Evolutionary conservation across 1,140 invertebrate genomes (phyloP).

Genomic region (Anoplolepis gracilipes): DNA sequence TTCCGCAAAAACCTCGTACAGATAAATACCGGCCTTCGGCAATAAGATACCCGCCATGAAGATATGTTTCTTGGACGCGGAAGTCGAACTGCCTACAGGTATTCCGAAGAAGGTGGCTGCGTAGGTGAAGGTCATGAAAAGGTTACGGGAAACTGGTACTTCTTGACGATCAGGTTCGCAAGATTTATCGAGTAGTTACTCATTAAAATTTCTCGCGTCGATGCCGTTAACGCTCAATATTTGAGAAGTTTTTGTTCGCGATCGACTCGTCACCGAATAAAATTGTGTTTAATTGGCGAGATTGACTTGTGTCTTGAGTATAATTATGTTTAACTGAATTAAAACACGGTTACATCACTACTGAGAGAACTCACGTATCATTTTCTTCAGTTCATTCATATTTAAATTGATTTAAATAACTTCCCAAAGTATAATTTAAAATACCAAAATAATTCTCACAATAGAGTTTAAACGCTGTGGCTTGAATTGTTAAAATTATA

Average conservation of each 20-base stretch:
- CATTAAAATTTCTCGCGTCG: slow-evolving; percentile 26
- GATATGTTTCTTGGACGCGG: slow-evolving; percentile 58
- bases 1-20: slow-evolving; percentile 37
- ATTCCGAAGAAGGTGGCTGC: slow-evolving; percentile 20
- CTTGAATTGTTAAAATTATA: not conserved
- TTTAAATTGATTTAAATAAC: not conserved
- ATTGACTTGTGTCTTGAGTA: not conserved
- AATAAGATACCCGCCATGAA: not conserved
- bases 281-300: slow-evolving; percentile 39
- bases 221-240: not conserved
- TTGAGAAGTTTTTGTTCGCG: not conserved
- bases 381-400: not conserved
- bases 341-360: not conserved
- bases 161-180: slow-evolving; percentile 29
- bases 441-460: not conserved
- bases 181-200: slow-evolving; percentile 17
- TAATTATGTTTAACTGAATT: not conserved
- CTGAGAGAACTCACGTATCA: not conserved
- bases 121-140: slow-evolving; percentile 66
- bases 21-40: slow-evolving; percentile 21
- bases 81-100: slow-evolving; percentile 39
- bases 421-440: not conserved
- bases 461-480: not conserved
- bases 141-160: slow-evolving; percentile 47
- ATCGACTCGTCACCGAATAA: not conserved